Evolutionary conservation across 92 coral and sea anemone species (phyloP).

Genomic region (Phymanthus crucifer): DNA sequence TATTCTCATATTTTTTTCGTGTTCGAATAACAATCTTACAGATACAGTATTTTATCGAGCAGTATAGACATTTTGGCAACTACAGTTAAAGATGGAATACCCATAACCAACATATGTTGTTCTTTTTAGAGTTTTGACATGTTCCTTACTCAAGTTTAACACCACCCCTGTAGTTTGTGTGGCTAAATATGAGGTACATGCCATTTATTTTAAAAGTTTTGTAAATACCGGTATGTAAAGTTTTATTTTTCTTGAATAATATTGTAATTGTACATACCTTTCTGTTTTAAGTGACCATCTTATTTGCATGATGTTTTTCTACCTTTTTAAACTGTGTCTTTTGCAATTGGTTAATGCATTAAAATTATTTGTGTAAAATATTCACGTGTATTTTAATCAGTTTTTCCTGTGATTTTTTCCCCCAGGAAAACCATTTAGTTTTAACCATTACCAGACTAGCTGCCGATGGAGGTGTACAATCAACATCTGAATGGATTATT

Average conservation of each 20-base stretch:
- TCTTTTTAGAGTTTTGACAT: constrained; percentile 18
- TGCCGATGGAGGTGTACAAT: neutral
- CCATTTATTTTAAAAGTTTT: neutral
- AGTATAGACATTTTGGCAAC: too few relatives aligned
- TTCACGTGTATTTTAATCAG: too few relatives aligned
- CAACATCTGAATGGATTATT: constrained; percentile 22
- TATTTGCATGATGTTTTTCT: too few relatives aligned
- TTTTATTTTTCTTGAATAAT: neutral
- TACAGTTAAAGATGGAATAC: too few relatives aligned
- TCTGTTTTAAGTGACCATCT: neutral
- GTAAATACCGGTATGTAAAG: too few relatives aligned
- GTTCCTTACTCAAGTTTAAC: constrained; percentile 6
- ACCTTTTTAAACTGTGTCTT: too few relatives aligned
- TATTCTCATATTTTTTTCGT: too few relatives aligned
- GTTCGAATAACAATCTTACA: too few relatives aligned
- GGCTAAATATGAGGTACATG: constrained; percentile 30
- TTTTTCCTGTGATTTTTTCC: neutral
- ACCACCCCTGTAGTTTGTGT: neutral
- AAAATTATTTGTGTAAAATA: too few relatives aligned
- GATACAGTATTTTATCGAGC: too few relatives aligned
- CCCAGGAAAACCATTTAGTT: constrained; percentile 15
- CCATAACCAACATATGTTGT: too few relatives aligned
- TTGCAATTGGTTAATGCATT: neutral
- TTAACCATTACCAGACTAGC: neutral
- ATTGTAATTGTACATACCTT: neutral